Evolutionary conservation across 1,140 invertebrate genomes (phyloP).

Genomic region (Trichogramma pretiosum): DNA sequence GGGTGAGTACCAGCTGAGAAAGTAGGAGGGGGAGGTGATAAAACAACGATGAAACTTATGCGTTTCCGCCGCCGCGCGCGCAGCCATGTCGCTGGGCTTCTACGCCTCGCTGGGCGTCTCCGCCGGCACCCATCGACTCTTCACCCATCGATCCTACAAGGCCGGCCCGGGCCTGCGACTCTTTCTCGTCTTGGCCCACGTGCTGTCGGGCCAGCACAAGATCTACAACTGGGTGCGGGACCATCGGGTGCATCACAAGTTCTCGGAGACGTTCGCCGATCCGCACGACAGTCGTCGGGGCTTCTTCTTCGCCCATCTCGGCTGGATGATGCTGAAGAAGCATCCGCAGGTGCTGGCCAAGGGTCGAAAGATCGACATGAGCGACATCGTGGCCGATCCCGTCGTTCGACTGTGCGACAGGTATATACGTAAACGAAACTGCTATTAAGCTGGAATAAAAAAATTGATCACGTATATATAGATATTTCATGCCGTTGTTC

Average conservation of each 20-base stretch:
- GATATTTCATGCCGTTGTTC: slow-evolving; percentile 65
- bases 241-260: slow-evolving; percentile 86
- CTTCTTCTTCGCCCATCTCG: slow-evolving; percentile 86
- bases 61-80: not conserved
- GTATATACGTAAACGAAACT: slow-evolving; percentile 60
- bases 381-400: slow-evolving; percentile 67
- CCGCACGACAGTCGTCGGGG: slow-evolving; percentile 80
- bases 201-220: slow-evolving; percentile 64
- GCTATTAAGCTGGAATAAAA: slow-evolving; percentile 53
- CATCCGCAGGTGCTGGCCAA: slow-evolving; percentile 70
- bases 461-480: no score
- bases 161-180: slow-evolving; percentile 64
- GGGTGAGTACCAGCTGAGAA: no score
- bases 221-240: slow-evolving; percentile 65
- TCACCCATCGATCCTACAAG: slow-evolving; percentile 77
- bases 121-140: slow-evolving; percentile 73
- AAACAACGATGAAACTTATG: no score
- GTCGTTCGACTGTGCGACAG: slow-evolving; percentile 65
- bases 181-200: slow-evolving; percentile 59
- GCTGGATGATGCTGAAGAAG: slow-evolving; percentile 80
- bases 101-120: slow-evolving; percentile 64
- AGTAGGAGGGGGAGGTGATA: slow-evolving; percentile 12
- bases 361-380: slow-evolving; percentile 67
- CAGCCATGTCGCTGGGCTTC: slow-evolving; percentile 43
- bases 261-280: slow-evolving; percentile 80